Base-by-base conservation (phyloP, 2,797 vertebrate genomes). In the Argentina silus region DNA sequence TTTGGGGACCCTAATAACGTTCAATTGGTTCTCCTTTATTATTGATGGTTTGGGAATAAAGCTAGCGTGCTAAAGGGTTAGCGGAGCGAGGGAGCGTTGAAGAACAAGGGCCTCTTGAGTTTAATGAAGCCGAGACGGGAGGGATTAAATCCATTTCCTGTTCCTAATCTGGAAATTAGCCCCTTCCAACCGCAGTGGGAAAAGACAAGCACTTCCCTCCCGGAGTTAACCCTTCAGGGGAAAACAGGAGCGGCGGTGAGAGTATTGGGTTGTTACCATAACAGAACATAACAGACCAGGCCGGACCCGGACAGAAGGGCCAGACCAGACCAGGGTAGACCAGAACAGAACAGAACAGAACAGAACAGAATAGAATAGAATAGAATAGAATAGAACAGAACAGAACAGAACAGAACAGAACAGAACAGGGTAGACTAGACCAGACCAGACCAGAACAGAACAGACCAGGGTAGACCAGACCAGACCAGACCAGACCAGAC, bases 91-190 rank as follows among this genome's bases (percentile, higher is more conserved):
- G 27, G 65, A 72, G 84, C 86, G 83, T 87, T 90, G 88, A 91
- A 88, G 88, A 88, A 83, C 88, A 87, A 88, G 81, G 83, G 86
- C 36, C 55, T 67, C 73, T 89, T 90, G 89, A 90, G 89, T 90
- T 91, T 89, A 92, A 85, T 84, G 83, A 89, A 83, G 73, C 86
- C 83, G 51, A 82, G 69, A 78, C 83, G 51, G 83, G 69, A 78
- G 86, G 87, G 89, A 93, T 90, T 89, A 90, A 84, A 84, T 81
- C 79, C 88, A 86, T 90, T 91, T 90, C 89, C 91, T 91, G 90
- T 86, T 76, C 81, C 80, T 91, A 87, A 89, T 51, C 78, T 86
- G 85, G 87, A 90, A 89, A 92, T 89, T 83, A 89, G 84, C 84
- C 72, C 70, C 27, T 36, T 36, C 70, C 68, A 69, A 80, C 48